phyloP scores from a whole-genome alignment of 2,797 vertebrate species.

The Cirrhinus molitorella region DNA sequence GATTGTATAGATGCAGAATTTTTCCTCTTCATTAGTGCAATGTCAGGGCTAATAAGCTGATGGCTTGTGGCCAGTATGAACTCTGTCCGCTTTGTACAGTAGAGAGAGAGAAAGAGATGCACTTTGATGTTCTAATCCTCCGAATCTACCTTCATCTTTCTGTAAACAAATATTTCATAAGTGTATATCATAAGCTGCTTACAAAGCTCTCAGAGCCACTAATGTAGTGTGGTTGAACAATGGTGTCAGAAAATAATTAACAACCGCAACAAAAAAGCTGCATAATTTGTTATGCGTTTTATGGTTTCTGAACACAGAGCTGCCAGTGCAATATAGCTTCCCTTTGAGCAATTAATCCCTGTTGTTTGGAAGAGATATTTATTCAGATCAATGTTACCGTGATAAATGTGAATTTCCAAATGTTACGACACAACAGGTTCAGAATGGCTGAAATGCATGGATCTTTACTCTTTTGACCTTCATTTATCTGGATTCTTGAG shows the following conservation, averaged over 20 bases:
- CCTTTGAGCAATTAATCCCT: constrained; percentile 14
- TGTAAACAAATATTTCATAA: constrained; percentile 40
- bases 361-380: constrained; percentile 8
- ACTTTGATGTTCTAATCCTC: constrained; percentile 47
- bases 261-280: background rate
- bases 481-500: constrained; percentile 53
- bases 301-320: constrained; percentile 30
- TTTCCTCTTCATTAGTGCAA: constrained; percentile 47
- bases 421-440: constrained; percentile 27
- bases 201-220: constrained; percentile 27
- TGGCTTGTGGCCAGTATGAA: constrained; percentile 43
- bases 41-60: constrained; percentile 50
- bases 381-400: constrained; percentile 7
- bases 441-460: background rate
- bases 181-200: constrained; percentile 21
- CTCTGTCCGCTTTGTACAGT: constrained; percentile 33
- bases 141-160: constrained; percentile 30
- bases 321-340: constrained; percentile 21
- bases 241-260: constrained; percentile 22
- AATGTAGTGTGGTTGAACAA: constrained; percentile 25
- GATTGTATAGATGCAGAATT: constrained; percentile 35
- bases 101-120: constrained; percentile 7
- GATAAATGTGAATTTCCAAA: constrained; percentile 27
- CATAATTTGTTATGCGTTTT: constrained; percentile 19
- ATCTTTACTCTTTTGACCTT: constrained; percentile 34